Evolutionary conservation across 2,113 vertebrate species (phyloP), one percentile per base, ranked within the genome.

Genomic region (Pseudorectes ferrugineus): DNA sequence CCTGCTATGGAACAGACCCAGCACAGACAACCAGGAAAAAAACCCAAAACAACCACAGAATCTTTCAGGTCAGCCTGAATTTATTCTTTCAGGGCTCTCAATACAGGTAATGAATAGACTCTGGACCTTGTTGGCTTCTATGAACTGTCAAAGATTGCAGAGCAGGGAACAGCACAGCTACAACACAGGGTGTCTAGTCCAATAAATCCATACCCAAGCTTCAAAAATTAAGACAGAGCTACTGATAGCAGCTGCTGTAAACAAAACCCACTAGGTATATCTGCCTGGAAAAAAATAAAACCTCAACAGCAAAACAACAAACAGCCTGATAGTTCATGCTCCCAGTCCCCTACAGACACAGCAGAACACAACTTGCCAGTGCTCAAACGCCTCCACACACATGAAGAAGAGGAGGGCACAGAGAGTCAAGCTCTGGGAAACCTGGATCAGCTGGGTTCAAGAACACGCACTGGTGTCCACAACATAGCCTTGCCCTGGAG

Each of bases 181-280:
- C 84, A 95, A 82, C 59, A 89, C 5, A 4, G 29, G 35, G 28
- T 77, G 61, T 71, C 90, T 88, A 86, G 65, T 77, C 85, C 57
- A 93, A 88, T 90, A 97, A 96, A 96, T 90, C 85, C 51, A 94
- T 84, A 86, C 12, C 11, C 33, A 45, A 80, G 52, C 52, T 78
- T 90, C 68, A 86, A 86, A 95, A 86, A 84, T 57, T 61, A 94
- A 76, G 73, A 82, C 70, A 80, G 70, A 91, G 58, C 18, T 90
- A 62, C 63, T 55, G 79, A 93, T 59, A 80, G 85, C 65, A 88
- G 78, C 85, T 90, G 82, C 68, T 55, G 61, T 89, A 92, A 88
- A 96, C 71, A 90, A 93, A 93, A 55, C n/a, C 48, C 72, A 90
- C 57, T 48, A 88, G 42, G 40, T 92, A 45, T 49, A 87, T 43